Percentiles rank a stretch among this genome's conserved stretches.
Evolutionary conservation across 2,888 invertebrate species (phyloP).

Genomic region (Teinopalpus imperialis): DNA sequence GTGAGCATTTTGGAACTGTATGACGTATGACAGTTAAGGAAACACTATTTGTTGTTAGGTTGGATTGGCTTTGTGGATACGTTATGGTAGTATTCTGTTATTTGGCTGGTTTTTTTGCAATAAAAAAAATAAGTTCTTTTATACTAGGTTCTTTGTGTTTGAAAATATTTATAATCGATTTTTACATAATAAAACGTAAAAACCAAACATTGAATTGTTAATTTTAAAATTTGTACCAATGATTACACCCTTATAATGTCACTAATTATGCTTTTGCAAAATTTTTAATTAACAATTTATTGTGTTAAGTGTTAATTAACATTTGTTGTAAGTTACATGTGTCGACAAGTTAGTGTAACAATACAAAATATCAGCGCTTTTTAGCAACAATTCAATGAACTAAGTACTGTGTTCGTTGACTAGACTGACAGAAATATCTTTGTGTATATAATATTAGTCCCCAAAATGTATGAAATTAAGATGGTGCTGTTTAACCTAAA

Average conservation of each 20-base stretch:
- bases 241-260: not conserved
- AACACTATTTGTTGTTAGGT: too few relatives aligned
- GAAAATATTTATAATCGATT: too few relatives aligned
- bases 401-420: conserved; percentile 55
- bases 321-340: too few relatives aligned
- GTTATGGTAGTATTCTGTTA: too few relatives aligned
- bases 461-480: too few relatives aligned
- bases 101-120: too few relatives aligned
- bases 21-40: conserved; percentile 24
- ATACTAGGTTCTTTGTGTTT: too few relatives aligned
- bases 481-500: too few relatives aligned
- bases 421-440: too few relatives aligned
- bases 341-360: not conserved
- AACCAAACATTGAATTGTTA: conserved; percentile 8
- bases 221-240: not conserved
- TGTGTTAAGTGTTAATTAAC: conserved; percentile 1
- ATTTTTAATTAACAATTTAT: conserved; percentile 17
- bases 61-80: too few relatives aligned
- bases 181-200: not conserved
- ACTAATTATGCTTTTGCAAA: not conserved
- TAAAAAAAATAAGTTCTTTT: too few relatives aligned
- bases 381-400: conserved; percentile 45
- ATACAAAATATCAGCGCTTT: conserved; percentile 40
- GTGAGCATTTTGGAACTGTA: conserved; percentile 47
- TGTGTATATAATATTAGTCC: too few relatives aligned